Evolutionary conservation across 2,797 vertebrate species (phyloP), one percentile per base, ranked within the genome.

Genomic region (Lutjanus campechanus): DNA sequence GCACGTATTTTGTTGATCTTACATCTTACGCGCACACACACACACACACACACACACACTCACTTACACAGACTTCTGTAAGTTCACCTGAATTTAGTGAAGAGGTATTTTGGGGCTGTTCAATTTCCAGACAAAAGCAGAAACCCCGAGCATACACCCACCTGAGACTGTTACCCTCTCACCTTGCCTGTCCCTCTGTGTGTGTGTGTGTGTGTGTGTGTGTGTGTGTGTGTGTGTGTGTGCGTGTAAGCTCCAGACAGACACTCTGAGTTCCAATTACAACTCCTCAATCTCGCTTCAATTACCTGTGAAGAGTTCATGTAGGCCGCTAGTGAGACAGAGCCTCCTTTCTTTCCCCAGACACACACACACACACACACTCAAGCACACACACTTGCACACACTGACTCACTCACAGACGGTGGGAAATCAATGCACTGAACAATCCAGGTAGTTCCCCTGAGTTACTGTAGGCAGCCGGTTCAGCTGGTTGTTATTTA

Each of bases 221-320:
- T 62, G 64, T 63, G 69, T 72, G 58, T 65, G 49, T 59, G 22
- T 43, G 72, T 64, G 15, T n/a, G 61, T 53, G 41, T 36, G 53
- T 11, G n/a, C 2, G 20, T 25, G 54, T 11, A 9, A 29, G 64
- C 55, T 29, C 72, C 77, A 84, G 73, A 73, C 53, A 77, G 72
- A 77, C 60, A 76, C 60, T 53, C 50, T 25, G 41, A 79, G 73
- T 70, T 88, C 72, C 77, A 86, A 77, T 91, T 89, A 84, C 76
- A 86, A 59, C 74, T 84, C 71, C 67, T 90, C 77, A 79, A 70
- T 86, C 76, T 79, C 41, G 36, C 86, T 69, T 82, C 76, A 83
- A 65, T 90, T 89, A 92, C 88, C 79, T 75, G 68, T 73, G 81
- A 86, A 53, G 76, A 69, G 73, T 75, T 76, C 79, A 77, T 85